These are phyloP conservation scores for Sandelia bainsii DNA, from an alignment of 2,797 vertebrate species.

Conservation along the genomic window DNA sequence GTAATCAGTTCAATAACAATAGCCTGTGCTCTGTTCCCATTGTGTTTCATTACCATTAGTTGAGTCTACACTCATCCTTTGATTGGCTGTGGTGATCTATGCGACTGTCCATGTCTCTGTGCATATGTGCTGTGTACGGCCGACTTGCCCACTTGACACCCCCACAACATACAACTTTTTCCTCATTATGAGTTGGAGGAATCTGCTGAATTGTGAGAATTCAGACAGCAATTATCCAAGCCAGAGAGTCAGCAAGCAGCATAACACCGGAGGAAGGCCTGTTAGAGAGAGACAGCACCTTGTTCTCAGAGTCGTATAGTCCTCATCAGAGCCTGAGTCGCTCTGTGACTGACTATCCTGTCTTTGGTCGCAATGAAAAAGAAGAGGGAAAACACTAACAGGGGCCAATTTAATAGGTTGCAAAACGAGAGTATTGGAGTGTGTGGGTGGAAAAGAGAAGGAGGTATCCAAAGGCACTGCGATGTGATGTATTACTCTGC, in stretches of 20 bases:
- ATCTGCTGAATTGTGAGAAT: slow-evolving; percentile 67
- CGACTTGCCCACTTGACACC: slow-evolving; percentile 17
- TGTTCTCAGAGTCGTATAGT: slow-evolving; percentile 57
- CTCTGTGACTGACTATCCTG: slow-evolving; percentile 54
- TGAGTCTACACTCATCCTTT: slow-evolving; percentile 31
- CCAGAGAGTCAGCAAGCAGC: slow-evolving; percentile 60
- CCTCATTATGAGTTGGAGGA: slow-evolving; percentile 67
- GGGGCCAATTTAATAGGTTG: slow-evolving; percentile 71
- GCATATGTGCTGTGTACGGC: slow-evolving; percentile 13
- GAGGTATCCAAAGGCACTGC: slow-evolving; percentile 52
- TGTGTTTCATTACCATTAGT: slow-evolving; percentile 26
- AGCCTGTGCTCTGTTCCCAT: neutral
- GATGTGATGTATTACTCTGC: slow-evolving; percentile 66
- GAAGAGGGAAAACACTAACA: slow-evolving; percentile 62
- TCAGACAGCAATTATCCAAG: slow-evolving; percentile 74
- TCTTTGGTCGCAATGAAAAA: slow-evolving; percentile 64
- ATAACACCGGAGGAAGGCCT: slow-evolving; percentile 35
- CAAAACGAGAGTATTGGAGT: slow-evolving; percentile 63
- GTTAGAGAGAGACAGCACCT: slow-evolving; percentile 61
- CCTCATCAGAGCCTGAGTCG: slow-evolving; percentile 58
- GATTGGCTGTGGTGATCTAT: slow-evolving; percentile 44
- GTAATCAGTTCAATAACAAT: slow-evolving; percentile 7
- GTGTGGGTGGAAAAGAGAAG: slow-evolving; percentile 57
- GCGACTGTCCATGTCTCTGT: slow-evolving; percentile 1
- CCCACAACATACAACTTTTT: slow-evolving; percentile 38